A percentile compares a stretch with the other conserved stretches of the same genome.
Evolutionary conservation across 2,797 vertebrate species (phyloP).

Genomic region (Pelodytes ibericus): DNA sequence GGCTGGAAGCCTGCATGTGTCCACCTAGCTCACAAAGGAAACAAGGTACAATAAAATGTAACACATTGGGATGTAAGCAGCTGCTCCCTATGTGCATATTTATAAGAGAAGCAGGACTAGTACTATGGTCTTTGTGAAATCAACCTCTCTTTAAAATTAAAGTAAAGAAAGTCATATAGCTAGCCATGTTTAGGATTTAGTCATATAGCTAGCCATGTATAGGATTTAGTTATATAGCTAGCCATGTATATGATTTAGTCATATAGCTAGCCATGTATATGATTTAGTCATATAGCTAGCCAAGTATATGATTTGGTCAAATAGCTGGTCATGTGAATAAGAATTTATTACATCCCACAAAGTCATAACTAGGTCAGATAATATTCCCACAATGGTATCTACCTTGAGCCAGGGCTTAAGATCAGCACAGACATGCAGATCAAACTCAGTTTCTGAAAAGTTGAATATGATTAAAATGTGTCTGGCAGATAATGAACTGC

Average conservation of each 20-base stretch:
- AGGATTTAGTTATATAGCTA: conserved; percentile 27
- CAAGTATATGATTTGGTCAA: neutral
- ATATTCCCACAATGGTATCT: conserved; percentile 29
- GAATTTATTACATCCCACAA: conserved; percentile 21
- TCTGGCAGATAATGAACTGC: conserved; percentile 31
- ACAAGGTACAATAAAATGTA: conserved; percentile 9
- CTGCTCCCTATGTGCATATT: conserved; percentile 31
- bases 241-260: neutral
- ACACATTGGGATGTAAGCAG: neutral
- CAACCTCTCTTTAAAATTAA: conserved; percentile 41
- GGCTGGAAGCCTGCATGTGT: conserved; percentile 46
- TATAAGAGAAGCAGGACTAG: neutral
- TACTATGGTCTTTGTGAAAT: conserved; percentile 18
- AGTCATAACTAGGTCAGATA: conserved; percentile 26
- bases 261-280: conserved; percentile 18
- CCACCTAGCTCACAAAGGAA: neutral
- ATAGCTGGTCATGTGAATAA: conserved; percentile 17
- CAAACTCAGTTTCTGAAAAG: conserved; percentile 8
- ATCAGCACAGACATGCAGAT: conserved; percentile 8
- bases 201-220: conserved; percentile 19
- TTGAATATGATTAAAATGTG: conserved; percentile 35
- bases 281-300: neutral
- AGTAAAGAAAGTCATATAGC: too few species aligned
- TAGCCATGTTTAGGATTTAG: too few species aligned
- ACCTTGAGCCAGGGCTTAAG: neutral